A percentile compares a stretch with the other conserved stretches of the same genome.
Conservation (phyloP, 64 coral and sea anemone species). For the Dendronephthya gigantea region DNA sequence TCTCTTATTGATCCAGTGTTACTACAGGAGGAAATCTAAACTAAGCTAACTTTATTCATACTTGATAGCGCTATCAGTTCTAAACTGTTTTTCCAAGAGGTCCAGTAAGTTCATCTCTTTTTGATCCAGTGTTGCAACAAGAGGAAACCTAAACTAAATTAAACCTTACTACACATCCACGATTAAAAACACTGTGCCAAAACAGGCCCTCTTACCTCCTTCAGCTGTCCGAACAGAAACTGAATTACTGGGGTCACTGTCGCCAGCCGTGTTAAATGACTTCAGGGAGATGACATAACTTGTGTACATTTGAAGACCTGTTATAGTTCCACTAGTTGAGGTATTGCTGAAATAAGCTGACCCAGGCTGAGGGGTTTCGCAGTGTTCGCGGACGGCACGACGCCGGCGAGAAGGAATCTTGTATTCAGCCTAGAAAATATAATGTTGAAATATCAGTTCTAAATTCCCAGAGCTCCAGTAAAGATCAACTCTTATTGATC, state of each 20-base stretch:
- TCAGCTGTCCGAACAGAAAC: neutral
- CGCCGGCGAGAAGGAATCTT: neutral
- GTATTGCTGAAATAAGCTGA: constrained; percentile 4
- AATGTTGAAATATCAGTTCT: neutral
- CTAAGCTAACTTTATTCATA: too few species aligned
- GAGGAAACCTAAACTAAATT: too few species aligned
- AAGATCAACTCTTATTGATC: too few species aligned
- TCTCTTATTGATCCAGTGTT: too few species aligned
- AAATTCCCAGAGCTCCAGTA: too few species aligned
- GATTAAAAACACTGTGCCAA: too few species aligned
- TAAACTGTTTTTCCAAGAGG: too few species aligned
- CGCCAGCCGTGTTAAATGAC: neutral
- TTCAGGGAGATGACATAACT: neutral
- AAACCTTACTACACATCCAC: too few species aligned
- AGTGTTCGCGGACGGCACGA: neutral
- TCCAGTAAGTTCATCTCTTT: too few species aligned
- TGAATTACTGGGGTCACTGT: neutral
- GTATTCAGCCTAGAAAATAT: neutral
- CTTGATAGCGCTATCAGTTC: too few species aligned
- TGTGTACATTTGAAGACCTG: neutral
- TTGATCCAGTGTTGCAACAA: too few species aligned
- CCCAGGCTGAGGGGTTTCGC: neutral
- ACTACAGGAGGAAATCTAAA: too few species aligned
- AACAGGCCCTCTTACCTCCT: neutral
- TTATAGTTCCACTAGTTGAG: neutral